Conservation (phyloP, 2,888 invertebrate genomes). For the Trichopria drosophilae region DNA sequence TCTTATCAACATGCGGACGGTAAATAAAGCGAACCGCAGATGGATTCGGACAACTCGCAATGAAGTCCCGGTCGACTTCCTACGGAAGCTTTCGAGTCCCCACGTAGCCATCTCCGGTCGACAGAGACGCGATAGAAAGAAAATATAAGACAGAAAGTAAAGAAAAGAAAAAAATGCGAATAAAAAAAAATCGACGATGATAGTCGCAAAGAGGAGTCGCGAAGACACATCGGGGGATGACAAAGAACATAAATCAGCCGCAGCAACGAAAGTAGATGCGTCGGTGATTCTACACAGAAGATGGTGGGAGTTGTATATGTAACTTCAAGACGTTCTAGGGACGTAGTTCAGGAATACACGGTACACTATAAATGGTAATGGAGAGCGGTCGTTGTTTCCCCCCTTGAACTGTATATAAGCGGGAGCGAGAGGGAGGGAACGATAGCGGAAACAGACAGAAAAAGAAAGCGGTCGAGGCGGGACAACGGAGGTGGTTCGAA, state of each 20-base stretch:
- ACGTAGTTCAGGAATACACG: conserved; percentile 53
- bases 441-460: conserved; percentile 20
- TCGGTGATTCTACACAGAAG: conserved; percentile 36
- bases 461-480: conserved; percentile 16
- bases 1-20: no score
- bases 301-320: conserved; percentile 23
- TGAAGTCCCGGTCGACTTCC: no score
- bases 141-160: no score
- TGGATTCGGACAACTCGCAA: no score
- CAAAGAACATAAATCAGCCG: conserved; percentile 46
- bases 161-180: no score
- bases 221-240: conserved; percentile 27
- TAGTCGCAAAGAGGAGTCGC: conserved; percentile 25
- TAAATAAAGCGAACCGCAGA: no score
- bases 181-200: conserved; percentile 18
- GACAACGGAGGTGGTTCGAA: conserved; percentile 41
- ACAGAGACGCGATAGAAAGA: no score
- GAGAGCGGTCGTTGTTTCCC: conserved; percentile 40
- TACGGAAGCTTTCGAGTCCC: no score
- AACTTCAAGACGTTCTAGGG: conserved; percentile 33
- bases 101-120: no score
- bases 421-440: conserved; percentile 21
- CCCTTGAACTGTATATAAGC: conserved; percentile 20
- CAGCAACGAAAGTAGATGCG: conserved; percentile 32
- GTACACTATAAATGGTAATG: conserved; percentile 59